Conservation (phyloP, 2,113 vertebrate genomes). For the Astur gentilis region DNA sequence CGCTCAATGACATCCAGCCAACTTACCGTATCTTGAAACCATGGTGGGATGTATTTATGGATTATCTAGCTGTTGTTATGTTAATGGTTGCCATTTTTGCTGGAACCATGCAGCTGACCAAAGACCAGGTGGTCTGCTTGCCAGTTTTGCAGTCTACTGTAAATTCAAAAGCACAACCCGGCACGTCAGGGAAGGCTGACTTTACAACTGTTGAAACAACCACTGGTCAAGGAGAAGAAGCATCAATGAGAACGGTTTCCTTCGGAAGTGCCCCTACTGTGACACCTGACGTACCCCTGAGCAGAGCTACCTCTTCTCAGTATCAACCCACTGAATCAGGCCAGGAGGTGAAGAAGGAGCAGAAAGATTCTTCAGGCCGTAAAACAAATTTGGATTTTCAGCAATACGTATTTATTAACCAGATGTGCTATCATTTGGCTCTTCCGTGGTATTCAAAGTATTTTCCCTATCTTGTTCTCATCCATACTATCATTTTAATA, state of each 20-base stretch:
- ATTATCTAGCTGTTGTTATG: conserved; percentile 97
- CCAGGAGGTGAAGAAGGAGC: conserved; percentile 69
- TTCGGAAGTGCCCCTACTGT: conserved; percentile 72
- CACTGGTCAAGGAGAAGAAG: conserved; percentile 55
- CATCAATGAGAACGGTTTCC: conserved; percentile 61
- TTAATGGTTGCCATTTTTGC: conserved; percentile 98
- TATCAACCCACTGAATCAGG: conserved; percentile 63
- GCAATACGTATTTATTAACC: conserved; percentile 99
- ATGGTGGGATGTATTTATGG: conserved; percentile 99
- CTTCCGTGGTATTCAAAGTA: conserved; percentile 99
- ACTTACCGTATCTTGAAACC: conserved; percentile 98
- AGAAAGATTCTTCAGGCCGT: conserved; percentile 79
- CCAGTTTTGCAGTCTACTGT: conserved; percentile 83
- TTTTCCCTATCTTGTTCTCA: conserved; percentile 96
- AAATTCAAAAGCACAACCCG: conserved; percentile 69
- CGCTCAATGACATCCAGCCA: conserved; percentile 96
- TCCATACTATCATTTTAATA: conserved; percentile 97
- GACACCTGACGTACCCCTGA: conserved; percentile 73
- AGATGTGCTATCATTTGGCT: conserved; percentile 98
- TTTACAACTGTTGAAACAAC: conserved; percentile 64
- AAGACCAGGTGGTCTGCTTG: conserved; percentile 98
- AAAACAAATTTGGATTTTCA: conserved; percentile 97
- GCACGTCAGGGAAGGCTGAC: conserved; percentile 57
- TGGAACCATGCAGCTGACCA: conserved; percentile 98
- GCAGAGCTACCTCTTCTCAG: conserved; percentile 65